Evolutionary conservation across 1,140 invertebrate species (phyloP), one percentile per base, ranked within the genome.

Genomic region (Choristoneura fumiferana): DNA sequence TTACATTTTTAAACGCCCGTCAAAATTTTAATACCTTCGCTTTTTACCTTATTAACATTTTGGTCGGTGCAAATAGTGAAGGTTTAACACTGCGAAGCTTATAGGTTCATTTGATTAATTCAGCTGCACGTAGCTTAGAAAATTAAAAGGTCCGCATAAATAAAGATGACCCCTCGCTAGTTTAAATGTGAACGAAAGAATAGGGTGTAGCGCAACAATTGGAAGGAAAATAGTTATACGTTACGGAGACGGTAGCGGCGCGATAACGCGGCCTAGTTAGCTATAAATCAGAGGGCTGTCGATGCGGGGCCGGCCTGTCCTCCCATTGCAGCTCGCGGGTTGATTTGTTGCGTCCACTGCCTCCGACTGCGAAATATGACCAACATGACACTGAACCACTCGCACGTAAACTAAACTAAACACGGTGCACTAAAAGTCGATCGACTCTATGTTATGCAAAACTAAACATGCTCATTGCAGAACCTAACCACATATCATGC

Each of bases 331-430:
- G 71, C 81, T 75, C 79, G 73, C 74, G 79, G 64, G 71, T 81
- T 88, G 84, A 85, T 88, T 88, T 88, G 85, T 88, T 81, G 84
- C 79, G 78, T 78, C 73, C 82, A 78, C 74, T 76, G 70, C 76
- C 81, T 71, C 60, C 71, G 62, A 74, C 67, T 66, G 56, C 29
- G 52, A 15, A 36, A 35, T 67, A 71, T 76, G 62, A 74, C 68
- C 57, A 58, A 40, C 76, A 78, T 70, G 18, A 17, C 43, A n/a
- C 43, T 17, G 43, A 5, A 9, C 17, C 22, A 29, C 22, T 49
- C 22, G 29, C n/a, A 49, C 8, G 40, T 17, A 17, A 45, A 49
- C 10, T 35, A 10, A n/a, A 9, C 9, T n/a, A n/a, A n/a, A n/a
- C n/a, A n/a, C n/a, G n/a, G n/a, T n/a, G n/a, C n/a, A n/a, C n/a